Base-by-base conservation (phyloP, 1,140 invertebrate species). In the Pseudomyrmex flavicornis region DNA sequence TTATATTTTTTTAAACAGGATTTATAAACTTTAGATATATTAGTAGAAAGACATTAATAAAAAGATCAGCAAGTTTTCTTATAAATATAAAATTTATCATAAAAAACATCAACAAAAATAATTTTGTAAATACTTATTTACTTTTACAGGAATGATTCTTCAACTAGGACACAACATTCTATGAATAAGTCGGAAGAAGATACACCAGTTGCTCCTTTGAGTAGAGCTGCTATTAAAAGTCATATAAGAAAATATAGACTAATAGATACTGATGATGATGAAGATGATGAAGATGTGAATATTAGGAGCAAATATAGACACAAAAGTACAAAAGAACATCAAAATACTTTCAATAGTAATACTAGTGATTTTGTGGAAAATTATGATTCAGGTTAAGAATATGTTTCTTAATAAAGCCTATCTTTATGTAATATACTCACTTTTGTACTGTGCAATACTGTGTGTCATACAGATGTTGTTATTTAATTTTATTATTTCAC, bases 391-490 rank as follows among this genome's bases (percentile, higher is more conserved):
- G 65, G 46, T 79, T 9, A 48, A 17, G 5, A 7, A 69, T 26
- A 2, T 35, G 13, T 79, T 5, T 68, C 0, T 2, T 20, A 15
- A 44, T 44, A 62, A 44, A 82, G 3, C 35, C 9, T 26, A 35
- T 35, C 35, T 35, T 35, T 35, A 26, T 22, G 17, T 2, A 20
- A 73, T 12, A 7, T 26, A 26, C 26, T 26, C 20, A n/a, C 46
- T 26, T 5, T 50, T 7, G 58, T 1, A 12, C 12, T 62, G 1
- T 44, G 13, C 7, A 4, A 61, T 15, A 15, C 35, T 35, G 10
- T 52, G 46, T 48, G 59, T 73, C 44, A 17, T 12, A 44, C 9
- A 44, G n/a, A 50, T 59, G 20, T 76, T n/a, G 20, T 76, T n/a
- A 50, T 15, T 50, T 61, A 8, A 56, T 48, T 46, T 15, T 52